Base-by-base conservation (phyloP, 2,888 invertebrate genomes). In the Pachycephus smyrnensis region DNA sequence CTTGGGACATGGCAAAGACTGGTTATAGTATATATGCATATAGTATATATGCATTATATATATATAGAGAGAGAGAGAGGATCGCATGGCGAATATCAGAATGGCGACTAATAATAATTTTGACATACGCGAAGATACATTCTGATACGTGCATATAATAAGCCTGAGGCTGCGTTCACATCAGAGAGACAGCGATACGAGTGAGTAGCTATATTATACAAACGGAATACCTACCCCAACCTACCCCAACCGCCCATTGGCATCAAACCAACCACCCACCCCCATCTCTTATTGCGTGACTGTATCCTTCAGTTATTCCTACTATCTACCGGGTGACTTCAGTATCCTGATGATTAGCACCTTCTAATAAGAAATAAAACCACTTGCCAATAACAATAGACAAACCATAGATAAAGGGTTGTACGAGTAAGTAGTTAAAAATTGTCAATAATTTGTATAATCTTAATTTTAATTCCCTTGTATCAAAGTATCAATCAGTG, bases 151-250 rank as follows among this genome's bases (percentile, higher is more conserved):
- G 83, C 82, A 88, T 88, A 88, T 89, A 88, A 89, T 89, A 89
- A 88, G 88, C 89, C 89, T 83, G 85, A 85, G 89, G 89, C 89
- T 85, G 82, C 85, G 85, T 86, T 88, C 86, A 84, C 83, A 84
- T 88, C 84, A 86, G 79, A 86, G 84, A 84, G 83, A 87, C 82
- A 85, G 82, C 84, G 86, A 87, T 86, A 86, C 87, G 84, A 86
- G 83, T 87, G 87, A 88, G 84, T 87, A 86, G 85, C 85, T 86
- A 85, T 86, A 89, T 88, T 87, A 87, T 86, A 85, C 85, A 87
- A 87, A 88, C 86, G 87, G 85, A 85, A 86, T 88, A 86, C 82
- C 85, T 84, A 85, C 80, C 85, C 84, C 87, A 85, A 85, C 82
- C 81, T 84, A 83, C 86, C 84, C 73, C 79, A 80, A 85, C 85